These are phyloP conservation scores for Myotis brandtii DNA, from an alignment of 2,113 vertebrate species.

Conservation along the genomic window DNA sequence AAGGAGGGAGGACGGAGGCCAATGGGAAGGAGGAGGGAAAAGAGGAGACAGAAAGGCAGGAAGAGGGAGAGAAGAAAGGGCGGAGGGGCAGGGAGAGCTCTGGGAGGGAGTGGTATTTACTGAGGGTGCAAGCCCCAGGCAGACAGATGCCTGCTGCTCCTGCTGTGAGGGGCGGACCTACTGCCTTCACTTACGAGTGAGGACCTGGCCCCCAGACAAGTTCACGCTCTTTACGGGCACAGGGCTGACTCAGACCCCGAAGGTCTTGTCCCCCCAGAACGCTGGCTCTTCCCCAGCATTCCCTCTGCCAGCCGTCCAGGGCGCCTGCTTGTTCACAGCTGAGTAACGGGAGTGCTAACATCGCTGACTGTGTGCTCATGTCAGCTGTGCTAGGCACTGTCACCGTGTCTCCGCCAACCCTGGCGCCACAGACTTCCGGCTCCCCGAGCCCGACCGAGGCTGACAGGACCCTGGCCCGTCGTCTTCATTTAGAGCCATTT, in stretches of 20 bases:
- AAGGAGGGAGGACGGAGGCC: neutral
- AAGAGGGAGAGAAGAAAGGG: neutral
- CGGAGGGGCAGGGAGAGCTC: neutral
- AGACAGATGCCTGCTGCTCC: neutral
- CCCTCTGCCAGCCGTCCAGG: neutral
- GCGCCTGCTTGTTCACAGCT: neutral
- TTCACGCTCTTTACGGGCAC: neutral
- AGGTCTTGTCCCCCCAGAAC: neutral
- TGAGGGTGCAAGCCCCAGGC: neutral
- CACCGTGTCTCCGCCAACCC: neutral
- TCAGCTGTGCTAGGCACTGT: neutral
- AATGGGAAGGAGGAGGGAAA: no score
- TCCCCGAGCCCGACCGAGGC: neutral
- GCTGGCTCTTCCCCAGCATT: neutral
- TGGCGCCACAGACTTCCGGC: neutral
- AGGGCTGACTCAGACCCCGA: neutral
- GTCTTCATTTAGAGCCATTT: neutral
- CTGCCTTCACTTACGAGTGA: neutral
- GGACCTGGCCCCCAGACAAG: neutral
- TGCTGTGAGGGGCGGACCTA: neutral
- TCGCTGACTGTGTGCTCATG: neutral
- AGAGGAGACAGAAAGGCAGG: neutral
- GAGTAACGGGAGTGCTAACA: neutral
- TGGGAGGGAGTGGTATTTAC: neutral
- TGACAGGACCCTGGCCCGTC: neutral